phyloP scores from a whole-genome alignment of 1,140 invertebrate genomes.

The Drusus annulatus region DNA sequence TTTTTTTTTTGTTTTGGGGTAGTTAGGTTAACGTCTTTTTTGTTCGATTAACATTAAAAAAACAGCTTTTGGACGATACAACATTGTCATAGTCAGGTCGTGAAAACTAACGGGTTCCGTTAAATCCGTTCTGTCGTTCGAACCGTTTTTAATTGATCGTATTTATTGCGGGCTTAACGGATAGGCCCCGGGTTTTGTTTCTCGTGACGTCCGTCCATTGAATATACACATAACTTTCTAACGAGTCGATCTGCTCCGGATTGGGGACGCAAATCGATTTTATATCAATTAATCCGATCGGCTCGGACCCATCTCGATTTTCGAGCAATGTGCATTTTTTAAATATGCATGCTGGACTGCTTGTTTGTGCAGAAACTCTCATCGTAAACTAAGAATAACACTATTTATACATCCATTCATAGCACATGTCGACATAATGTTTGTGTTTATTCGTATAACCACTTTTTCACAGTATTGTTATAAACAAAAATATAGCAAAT shows the following conservation, averaged over 20 bases:
- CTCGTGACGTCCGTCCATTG: slow-evolving; percentile 37
- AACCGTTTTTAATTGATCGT: slow-evolving; percentile 46
- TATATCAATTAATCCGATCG: slow-evolving; percentile 48
- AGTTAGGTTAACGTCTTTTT: too few species aligned
- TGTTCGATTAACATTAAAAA: too few species aligned
- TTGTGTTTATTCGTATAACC: too few species aligned
- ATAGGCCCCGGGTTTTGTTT: slow-evolving; percentile 46
- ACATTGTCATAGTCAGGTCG: too few species aligned
- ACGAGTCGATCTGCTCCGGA: slow-evolving; percentile 36
- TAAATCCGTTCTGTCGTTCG: slow-evolving; percentile 19
- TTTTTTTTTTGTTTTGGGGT: too few species aligned
- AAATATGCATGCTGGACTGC: not conserved
- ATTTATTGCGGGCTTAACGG: slow-evolving; percentile 45
- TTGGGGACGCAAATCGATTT: slow-evolving; percentile 49
- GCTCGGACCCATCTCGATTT: slow-evolving; percentile 32
- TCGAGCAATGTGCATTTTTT: slow-evolving; percentile 13
- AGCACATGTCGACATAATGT: too few species aligned
- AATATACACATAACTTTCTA: slow-evolving; percentile 48
- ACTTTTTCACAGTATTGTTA: too few species aligned
- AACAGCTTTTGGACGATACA: too few species aligned
- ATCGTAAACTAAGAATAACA: too few species aligned
- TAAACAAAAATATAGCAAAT: too few species aligned
- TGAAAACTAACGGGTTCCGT: slow-evolving; percentile 25
- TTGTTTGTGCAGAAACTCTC: not conserved
- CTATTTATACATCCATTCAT: too few species aligned